phyloP scores from a whole-genome alignment of 2,797 vertebrate genomes.

The Tolypeutes matacus region DNA sequence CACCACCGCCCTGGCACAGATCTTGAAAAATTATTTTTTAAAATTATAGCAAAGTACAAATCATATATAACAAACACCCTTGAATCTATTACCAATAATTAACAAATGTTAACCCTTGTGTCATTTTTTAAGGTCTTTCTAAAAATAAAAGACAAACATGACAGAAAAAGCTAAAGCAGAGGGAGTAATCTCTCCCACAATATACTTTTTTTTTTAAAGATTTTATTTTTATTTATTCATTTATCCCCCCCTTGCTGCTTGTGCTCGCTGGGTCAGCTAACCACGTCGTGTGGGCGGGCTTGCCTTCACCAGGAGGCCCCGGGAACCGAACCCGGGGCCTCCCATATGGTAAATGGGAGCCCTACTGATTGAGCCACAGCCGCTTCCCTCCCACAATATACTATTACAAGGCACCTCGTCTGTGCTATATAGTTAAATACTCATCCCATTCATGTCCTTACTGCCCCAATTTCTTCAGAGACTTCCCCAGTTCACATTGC shows the following conservation, averaged over 20 bases:
- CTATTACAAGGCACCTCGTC: not conserved
- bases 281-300: no score
- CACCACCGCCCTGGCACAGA: not conserved
- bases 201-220: no score
- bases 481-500: not conserved
- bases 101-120: not conserved
- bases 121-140: not conserved
- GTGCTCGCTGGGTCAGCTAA: no score
- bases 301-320: no score
- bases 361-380: no score
- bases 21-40: not conserved
- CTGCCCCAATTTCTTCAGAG: not conserved
- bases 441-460: not conserved
- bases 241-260: no score
- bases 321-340: no score
- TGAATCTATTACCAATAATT: not conserved
- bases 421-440: not conserved
- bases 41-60: not conserved
- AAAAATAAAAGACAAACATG: not conserved
- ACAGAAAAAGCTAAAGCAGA: conserved; percentile 7
- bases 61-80: not conserved
- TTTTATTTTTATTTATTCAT: no score
- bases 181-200: no score
- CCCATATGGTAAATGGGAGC: no score
- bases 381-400: no score